A percentile compares a stretch with the other conserved stretches of the same genome.
phyloP scores from a whole-genome alignment of 2,113 vertebrate species.

The Rhea pennata region DNA sequence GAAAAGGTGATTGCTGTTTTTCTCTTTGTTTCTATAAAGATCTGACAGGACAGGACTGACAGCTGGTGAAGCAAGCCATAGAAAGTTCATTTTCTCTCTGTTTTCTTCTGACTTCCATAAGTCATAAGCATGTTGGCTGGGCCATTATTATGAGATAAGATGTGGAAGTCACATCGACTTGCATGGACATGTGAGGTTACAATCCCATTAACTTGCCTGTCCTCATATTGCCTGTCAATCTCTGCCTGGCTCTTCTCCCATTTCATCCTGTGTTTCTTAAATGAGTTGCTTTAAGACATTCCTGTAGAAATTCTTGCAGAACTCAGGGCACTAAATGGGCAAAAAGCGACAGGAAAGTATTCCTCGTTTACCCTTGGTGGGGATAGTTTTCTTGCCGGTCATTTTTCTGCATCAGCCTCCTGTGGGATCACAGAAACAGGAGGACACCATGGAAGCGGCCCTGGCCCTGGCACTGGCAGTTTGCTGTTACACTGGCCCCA shows the following conservation, averaged over 20 bases:
- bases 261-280: not conserved
- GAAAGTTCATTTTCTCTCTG: not conserved
- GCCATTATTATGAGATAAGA: not conserved
- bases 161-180: rapidly evolving
- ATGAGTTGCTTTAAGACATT: not conserved
- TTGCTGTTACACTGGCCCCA: not conserved
- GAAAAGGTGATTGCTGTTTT: not conserved
- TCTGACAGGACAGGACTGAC: not conserved
- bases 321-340: not conserved
- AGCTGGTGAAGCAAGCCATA: not conserved
- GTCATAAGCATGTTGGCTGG: not conserved
- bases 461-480: not conserved
- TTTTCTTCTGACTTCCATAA: not conserved
- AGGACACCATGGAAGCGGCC: not conserved
- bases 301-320: not conserved
- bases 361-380: rapidly evolving
- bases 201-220: not conserved
- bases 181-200: not conserved
- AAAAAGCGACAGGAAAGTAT: not conserved
- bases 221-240: not conserved
- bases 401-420: not conserved
- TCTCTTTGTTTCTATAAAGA: not conserved
- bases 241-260: rapidly evolving
- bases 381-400: not conserved
- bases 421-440: not conserved